These are phyloP conservation scores for Gallirallus australis DNA, from an alignment of 2,797 vertebrate genomes.

Conservation along the genomic window DNA sequence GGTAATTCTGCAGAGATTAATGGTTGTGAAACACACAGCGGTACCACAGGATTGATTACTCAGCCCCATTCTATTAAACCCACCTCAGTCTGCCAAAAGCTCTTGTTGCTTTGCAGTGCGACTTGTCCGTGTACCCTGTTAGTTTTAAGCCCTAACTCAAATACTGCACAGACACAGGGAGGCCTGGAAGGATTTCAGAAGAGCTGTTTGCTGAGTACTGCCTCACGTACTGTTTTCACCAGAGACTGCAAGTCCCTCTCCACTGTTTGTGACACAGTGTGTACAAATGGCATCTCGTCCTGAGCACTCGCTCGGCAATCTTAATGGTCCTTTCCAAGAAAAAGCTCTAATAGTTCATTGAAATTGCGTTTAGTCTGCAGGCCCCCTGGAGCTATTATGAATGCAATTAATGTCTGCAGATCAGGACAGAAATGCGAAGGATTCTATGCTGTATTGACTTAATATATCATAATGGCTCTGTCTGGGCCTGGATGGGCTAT, in stretches of 20 bases:
- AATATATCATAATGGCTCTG: neutral
- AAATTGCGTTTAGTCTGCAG: neutral
- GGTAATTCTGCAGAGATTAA: neutral
- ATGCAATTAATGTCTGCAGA: neutral
- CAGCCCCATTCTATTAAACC: neutral
- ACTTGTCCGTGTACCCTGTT: neutral
- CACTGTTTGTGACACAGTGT: neutral
- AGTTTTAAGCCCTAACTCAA: neutral
- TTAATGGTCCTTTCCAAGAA: neutral
- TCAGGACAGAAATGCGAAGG: neutral
- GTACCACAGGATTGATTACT: neutral
- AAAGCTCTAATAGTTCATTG: neutral
- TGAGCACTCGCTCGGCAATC: neutral
- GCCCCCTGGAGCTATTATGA: neutral
- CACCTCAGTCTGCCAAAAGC: neutral
- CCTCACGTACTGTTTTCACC: neutral
- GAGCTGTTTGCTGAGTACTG: neutral
- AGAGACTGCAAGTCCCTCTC: neutral
- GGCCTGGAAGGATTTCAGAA: neutral
- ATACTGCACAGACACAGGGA: neutral
- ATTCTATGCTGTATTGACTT: neutral
- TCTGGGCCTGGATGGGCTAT: neutral
- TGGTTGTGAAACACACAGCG: neutral
- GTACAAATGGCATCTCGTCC: neutral
- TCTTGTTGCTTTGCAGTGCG: neutral